These are phyloP conservation scores for Hemibagrus guttatus DNA, from an alignment of 2,797 vertebrate genomes.

Conservation along the genomic window DNA sequence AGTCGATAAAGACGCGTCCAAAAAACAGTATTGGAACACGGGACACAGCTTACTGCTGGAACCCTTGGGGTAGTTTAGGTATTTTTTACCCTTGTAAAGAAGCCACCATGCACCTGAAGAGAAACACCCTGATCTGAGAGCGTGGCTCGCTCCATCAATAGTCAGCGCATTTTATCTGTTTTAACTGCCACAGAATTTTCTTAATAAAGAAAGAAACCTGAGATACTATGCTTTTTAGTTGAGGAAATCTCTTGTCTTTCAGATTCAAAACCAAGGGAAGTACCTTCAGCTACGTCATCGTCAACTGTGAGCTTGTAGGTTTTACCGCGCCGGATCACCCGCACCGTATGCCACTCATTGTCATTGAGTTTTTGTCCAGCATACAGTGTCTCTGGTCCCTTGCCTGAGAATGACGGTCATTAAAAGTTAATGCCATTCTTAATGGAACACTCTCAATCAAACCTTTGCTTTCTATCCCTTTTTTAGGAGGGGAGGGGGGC, in stretches of 20 bases:
- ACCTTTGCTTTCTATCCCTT: slow-evolving; percentile 68
- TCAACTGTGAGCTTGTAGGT: slow-evolving; percentile 97
- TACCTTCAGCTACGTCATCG: slow-evolving; percentile 98
- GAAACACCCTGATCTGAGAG: background rate
- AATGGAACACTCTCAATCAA: slow-evolving; percentile 64
- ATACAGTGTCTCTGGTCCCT: slow-evolving; percentile 98
- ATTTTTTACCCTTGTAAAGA: background rate
- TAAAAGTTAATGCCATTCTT: slow-evolving; percentile 80
- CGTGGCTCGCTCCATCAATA: slow-evolving; percentile 6
- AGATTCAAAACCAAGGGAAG: slow-evolving; percentile 61
- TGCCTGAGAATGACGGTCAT: slow-evolving; percentile 88
- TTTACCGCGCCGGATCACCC: slow-evolving; percentile 95
- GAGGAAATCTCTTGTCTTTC: slow-evolving; percentile 38
- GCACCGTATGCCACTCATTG: slow-evolving; percentile 99
- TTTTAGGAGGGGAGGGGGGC: background rate
- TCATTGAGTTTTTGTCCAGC: slow-evolving; percentile 99
- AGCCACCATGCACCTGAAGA: slow-evolving; percentile 16
- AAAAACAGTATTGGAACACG: slow-evolving; percentile 19
- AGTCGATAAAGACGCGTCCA: background rate
- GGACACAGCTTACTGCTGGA: slow-evolving; percentile 16
- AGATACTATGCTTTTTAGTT: background rate
- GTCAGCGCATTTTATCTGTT: background rate
- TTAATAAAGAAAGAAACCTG: slow-evolving; percentile 17
- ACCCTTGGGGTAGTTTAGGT: background rate
- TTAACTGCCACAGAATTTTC: background rate